Conservation (phyloP, 1,140 invertebrate genomes). For the Prorops nasuta region DNA sequence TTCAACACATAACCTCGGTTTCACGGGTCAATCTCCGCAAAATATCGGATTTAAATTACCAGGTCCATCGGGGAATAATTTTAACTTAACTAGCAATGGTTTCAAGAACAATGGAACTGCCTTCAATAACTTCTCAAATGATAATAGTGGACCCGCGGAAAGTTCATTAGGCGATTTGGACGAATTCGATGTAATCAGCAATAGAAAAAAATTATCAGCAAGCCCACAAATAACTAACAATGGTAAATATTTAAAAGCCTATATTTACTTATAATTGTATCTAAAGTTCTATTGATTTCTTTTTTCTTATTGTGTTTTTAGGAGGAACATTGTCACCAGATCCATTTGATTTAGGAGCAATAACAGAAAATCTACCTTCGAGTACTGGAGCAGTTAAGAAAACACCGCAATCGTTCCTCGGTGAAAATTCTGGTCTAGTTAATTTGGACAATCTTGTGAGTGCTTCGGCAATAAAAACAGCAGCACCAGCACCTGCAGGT, state of each 20-base stretch:
- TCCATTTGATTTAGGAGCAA: constrained; percentile 69
- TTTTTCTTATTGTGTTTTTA: constrained; percentile 25
- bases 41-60: constrained; percentile 47
- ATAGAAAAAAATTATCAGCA: constrained; percentile 58
- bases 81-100: constrained; percentile 44
- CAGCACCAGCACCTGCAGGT: constrained; percentile 48
- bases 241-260: constrained; percentile 36
- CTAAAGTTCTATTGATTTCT: background rate
- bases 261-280: background rate
- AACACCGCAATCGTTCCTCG: constrained; percentile 89
- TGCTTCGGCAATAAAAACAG: constrained; percentile 51
- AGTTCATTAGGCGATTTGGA: constrained; percentile 73
- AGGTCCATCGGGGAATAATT: constrained; percentile 27
- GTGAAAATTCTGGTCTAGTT: constrained; percentile 90
- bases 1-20: constrained; percentile 37
- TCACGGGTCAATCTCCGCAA: constrained; percentile 38
- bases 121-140: constrained; percentile 41
- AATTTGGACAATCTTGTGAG: constrained; percentile 94
- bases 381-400: constrained; percentile 67
- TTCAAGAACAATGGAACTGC: constrained; percentile 42
- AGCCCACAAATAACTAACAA: constrained; percentile 51
- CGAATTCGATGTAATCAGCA: constrained; percentile 81
- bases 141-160: constrained; percentile 32
- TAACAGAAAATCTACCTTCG: constrained; percentile 59
- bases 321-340: constrained; percentile 58